phyloP scores from a whole-genome alignment of 2,888 invertebrate species.

The Torymus texanus region DNA sequence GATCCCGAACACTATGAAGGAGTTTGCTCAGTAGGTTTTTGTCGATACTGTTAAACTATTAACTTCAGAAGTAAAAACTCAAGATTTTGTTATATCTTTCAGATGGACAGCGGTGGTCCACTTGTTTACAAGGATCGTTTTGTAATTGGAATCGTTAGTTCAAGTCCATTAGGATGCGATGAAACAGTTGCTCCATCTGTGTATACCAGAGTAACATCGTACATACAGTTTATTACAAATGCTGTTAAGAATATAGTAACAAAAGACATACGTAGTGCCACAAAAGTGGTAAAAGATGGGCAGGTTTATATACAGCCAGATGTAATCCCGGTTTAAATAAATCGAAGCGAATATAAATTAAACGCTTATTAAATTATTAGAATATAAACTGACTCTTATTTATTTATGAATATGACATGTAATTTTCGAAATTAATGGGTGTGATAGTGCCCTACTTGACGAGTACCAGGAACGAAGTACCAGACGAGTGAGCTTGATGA shows the following conservation, averaged over 20 bases:
- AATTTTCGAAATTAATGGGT: too few species aligned
- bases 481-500: too few species aligned
- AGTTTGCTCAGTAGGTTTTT: neutral
- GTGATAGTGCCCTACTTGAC: too few species aligned
- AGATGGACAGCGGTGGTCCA: slow-evolving; percentile 16
- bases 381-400: too few species aligned
- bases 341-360: too few species aligned
- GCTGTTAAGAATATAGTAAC: neutral
- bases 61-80: neutral
- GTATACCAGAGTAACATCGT: slow-evolving; percentile 19
- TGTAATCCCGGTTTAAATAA: too few species aligned
- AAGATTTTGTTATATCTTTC: neutral
- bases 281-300: too few species aligned
- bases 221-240: neutral
- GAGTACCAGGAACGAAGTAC: too few species aligned
- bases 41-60: neutral
- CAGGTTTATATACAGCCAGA: too few species aligned
- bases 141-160: slow-evolving; percentile 9
- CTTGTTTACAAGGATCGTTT: neutral
- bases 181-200: neutral
- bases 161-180: slow-evolving; percentile 10
- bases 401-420: too few species aligned
- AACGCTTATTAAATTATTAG: too few species aligned
- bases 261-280: neutral
- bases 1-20: neutral